phyloP scores from a whole-genome alignment of 2,797 vertebrate species.

The Acanthopagrus latus region DNA sequence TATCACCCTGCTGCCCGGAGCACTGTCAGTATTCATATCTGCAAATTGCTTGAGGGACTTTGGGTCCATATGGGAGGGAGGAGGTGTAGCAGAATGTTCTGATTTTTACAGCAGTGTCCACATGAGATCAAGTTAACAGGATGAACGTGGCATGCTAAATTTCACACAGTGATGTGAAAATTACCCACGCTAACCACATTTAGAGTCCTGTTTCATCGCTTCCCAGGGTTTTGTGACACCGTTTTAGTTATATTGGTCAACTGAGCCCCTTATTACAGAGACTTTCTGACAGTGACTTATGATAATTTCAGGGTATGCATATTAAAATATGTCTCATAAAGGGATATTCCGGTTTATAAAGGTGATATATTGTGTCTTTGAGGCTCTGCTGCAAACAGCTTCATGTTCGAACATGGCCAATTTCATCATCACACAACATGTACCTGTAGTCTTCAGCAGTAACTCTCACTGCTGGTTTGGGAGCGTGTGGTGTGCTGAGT shows the following conservation, averaged over 20 bases:
- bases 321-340: background rate
- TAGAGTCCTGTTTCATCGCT: background rate
- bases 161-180: slow-evolving; percentile 21
- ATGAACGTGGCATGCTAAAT: slow-evolving; percentile 22
- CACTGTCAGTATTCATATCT: slow-evolving; percentile 48
- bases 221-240: background rate
- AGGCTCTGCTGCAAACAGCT: background rate
- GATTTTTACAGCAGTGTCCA: slow-evolving; percentile 36
- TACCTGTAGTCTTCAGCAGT: background rate
- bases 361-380: background rate
- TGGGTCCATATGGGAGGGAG: slow-evolving; percentile 9
- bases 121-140: slow-evolving; percentile 30
- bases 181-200: background rate
- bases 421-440: background rate
- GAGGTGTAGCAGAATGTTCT: slow-evolving; percentile 31
- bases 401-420: background rate
- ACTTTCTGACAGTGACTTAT: slow-evolving; percentile 4
- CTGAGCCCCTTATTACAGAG: background rate
- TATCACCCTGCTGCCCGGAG: slow-evolving; percentile 22
- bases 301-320: background rate
- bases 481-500: background rate
- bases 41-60: slow-evolving; percentile 66
- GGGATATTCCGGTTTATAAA: background rate
- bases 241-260: background rate
- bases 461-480: background rate